Evolutionary conservation across 2,797 vertebrate species (phyloP), one percentile per base, ranked within the genome.

Genomic region (Sebastes umbrosus): DNA sequence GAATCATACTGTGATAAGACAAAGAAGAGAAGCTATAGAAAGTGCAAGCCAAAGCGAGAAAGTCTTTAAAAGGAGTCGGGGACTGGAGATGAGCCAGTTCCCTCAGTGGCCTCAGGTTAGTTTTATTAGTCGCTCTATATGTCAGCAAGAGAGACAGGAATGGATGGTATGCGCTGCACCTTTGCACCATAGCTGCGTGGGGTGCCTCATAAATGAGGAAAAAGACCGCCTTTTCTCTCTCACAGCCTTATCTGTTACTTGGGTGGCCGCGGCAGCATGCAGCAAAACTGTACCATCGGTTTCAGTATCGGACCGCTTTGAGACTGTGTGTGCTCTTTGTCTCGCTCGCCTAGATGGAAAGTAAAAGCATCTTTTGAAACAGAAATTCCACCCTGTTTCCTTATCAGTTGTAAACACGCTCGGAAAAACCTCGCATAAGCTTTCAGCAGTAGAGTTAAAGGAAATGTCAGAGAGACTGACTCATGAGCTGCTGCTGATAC

Each of bases 401-500:
- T 85, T 86, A 89, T 84, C 82, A 81, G 80, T 20, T 62, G 67
- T 67, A 81, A 85, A 79, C 69, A 88, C 5, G 13, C 69, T 63
- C 83, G 39, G 59, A 74, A 73, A 75, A 80, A 70, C 5, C 29
- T 60, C 16, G 68, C 63, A 32, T 67, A 18, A 14, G 75, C 50
- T 63, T 50, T 77, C 34, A 67, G 60, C 64, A 65, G 31, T 25
- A 34, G 60, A 69, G 74, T 59, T 75, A 64, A 78, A 66, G 52
- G 16, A 80, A 72, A 85, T 75, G 59, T 88, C 73, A 83, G 54
- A 46, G 43, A 73, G 34, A 32, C 43, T 54, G 69, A 77, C 25
- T 83, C 52, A 63, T 8, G 3, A 63, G 78, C 65, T 70, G 58
- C 24, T 50, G 14, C 36, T 60, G 60, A 54, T 55, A 25, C 39